Evolutionary conservation across 2,888 invertebrate species (phyloP), one percentile per base, ranked within the genome.

Genomic region (Busseola fusca): DNA sequence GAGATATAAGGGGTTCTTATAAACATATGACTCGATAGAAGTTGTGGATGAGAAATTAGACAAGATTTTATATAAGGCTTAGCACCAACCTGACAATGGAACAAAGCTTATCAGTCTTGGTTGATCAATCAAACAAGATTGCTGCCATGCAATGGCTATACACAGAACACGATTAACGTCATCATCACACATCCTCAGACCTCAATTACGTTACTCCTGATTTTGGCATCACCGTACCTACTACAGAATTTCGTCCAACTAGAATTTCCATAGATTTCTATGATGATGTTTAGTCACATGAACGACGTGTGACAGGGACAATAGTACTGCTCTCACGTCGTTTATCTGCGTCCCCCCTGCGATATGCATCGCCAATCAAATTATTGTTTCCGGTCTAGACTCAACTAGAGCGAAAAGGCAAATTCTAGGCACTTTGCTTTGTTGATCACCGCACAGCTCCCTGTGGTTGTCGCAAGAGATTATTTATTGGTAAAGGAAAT

Each of bases 321-420:
- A 59, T 57, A 65, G 50, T 60, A 27, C 30, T 73, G 69, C 73
- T 80, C 80, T 63, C 78, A 80, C 81, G 81, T 56, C 78, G 64
- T 52, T 74, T 78, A 73, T 81, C 72, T 63, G 60, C 54, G 78
- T 60, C 71, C 75, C 84, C 71, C 68, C 59, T 73, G 78, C 71
- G 82, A 74, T 82, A 78, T 83, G 78, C 82, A 82, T 74, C 76
- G 72, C 70, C 80, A 78, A 80, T 84, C 75, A 82, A 82, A 69
- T 75, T 67, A 74, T 80, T 80, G 75, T 67, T 79, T 66, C 72
- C 64, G 66, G 50, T 70, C 71, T 72, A 59, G 69, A 57, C 30
- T 54, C 45, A 52, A 60, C 62, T 59, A 60, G 34, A 63, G 69
- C 40, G 40, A 66, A 64, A 79, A 40, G 25, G 54, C 16, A 48